phyloP scores from a whole-genome alignment of 1,140 invertebrate genomes.

The Lanistes nyassanus region DNA sequence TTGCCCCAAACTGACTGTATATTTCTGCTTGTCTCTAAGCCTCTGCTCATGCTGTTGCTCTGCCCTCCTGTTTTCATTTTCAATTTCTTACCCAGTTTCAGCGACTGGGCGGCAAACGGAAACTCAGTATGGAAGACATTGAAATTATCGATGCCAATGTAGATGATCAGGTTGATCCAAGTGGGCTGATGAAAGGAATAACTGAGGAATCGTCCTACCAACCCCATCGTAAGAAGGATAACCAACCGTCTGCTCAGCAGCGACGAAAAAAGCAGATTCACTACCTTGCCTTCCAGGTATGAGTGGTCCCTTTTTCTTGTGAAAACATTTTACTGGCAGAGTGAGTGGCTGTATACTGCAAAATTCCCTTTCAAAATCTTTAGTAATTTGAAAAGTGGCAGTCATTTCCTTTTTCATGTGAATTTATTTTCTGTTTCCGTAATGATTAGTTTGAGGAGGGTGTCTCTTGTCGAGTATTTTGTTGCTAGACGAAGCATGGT shows the following conservation, averaged over 20 bases:
- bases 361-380: too few relatives aligned
- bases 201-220: constrained; percentile 77
- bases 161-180: constrained; percentile 82
- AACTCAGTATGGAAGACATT: constrained; percentile 69
- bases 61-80: too few relatives aligned
- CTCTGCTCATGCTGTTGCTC: not conserved
- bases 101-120: constrained; percentile 66
- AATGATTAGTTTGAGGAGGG: too few relatives aligned
- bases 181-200: constrained; percentile 82
- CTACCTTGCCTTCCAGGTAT: constrained; percentile 87
- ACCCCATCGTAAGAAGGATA: constrained; percentile 69
- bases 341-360: too few relatives aligned
- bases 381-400: too few relatives aligned
- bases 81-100: constrained; percentile 54
- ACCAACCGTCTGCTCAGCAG: constrained; percentile 77
- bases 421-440: too few relatives aligned
- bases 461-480: too few relatives aligned
- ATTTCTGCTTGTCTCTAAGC: not conserved
- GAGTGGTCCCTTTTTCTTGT: not conserved
- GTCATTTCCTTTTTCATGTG: too few relatives aligned
- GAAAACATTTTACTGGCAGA: too few relatives aligned
- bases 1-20: not conserved
- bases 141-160: constrained; percentile 86
- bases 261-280: constrained; percentile 94
- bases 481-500: too few relatives aligned